Conservation (phyloP, 2,113 vertebrate species). For the Bos javanicus region DNA sequence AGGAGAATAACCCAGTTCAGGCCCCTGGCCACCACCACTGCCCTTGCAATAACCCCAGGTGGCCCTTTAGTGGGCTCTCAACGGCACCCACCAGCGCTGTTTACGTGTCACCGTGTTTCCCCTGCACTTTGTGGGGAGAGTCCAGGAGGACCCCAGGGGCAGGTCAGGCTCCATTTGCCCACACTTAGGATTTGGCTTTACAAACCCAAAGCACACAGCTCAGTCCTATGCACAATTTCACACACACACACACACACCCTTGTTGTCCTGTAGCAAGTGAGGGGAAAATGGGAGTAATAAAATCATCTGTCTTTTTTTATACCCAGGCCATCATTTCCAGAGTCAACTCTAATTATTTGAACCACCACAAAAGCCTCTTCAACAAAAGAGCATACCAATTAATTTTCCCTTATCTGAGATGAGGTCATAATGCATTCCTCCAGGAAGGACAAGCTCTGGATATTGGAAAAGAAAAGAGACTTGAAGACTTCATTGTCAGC, state of each 20-base stretch:
- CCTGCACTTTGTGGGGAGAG: not conserved
- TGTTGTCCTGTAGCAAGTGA: not conserved
- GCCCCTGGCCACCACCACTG: not conserved
- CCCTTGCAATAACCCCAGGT: not conserved
- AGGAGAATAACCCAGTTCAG: not conserved
- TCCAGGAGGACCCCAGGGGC: not conserved
- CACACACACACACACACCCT: not conserved
- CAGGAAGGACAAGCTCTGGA: slow-evolving; percentile 2
- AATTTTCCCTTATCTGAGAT: slow-evolving; percentile 18
- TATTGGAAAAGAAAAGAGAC: not conserved
- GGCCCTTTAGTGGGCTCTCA: not conserved
- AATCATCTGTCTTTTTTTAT: slow-evolving; percentile 57
- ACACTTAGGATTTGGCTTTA: not conserved
- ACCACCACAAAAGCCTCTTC: slow-evolving; percentile 54
- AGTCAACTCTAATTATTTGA: slow-evolving; percentile 64
- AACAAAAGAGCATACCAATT: not conserved
- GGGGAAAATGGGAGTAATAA: not conserved
- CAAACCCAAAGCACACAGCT: not conserved
- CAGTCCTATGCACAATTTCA: not conserved
- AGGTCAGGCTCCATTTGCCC: not conserved
- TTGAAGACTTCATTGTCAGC: not conserved
- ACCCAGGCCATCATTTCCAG: slow-evolving; percentile 28
- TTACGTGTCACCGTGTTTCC: rapidly evolving
- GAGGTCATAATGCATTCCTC: not conserved
- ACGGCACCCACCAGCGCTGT: rapidly evolving